Conservation (phyloP, 53 echinoderm and acorn worm species). For the Zoroaster sp. region DNA sequence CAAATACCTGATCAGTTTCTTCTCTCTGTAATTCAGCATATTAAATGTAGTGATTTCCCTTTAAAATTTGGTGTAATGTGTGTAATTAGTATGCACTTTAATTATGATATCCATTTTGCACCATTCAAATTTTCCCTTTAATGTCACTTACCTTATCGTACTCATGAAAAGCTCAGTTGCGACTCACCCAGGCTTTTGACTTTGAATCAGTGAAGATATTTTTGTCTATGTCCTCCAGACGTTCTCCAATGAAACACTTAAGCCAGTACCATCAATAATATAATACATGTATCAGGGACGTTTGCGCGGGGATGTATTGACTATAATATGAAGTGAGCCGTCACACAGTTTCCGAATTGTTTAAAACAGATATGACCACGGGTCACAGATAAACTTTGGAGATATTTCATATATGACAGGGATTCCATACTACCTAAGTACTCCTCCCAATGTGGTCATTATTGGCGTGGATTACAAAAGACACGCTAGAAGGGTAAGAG, state of each 20-base stretch:
- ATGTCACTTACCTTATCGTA: too few species aligned
- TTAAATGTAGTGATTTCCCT: too few species aligned
- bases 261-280: background rate
- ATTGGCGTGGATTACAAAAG: background rate
- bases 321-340: background rate
- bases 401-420: background rate
- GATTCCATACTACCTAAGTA: slow-evolving; percentile 27
- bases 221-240: background rate
- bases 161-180: too few species aligned
- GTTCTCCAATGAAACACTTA: background rate
- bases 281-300: background rate
- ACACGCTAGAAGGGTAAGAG: background rate
- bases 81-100: too few species aligned
- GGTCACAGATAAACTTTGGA: background rate
- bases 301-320: background rate
- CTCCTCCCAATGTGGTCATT: slow-evolving; percentile 1
- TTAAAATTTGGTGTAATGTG: too few species aligned
- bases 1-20: too few species aligned
- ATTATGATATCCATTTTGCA: too few species aligned
- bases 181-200: too few species aligned
- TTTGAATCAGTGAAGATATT: background rate
- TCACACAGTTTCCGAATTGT: background rate
- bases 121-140: too few species aligned
- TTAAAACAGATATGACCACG: slow-evolving; percentile 4
- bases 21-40: too few species aligned